phyloP scores from a whole-genome alignment of 2,888 invertebrate genomes.

The Hedya salicella region DNA sequence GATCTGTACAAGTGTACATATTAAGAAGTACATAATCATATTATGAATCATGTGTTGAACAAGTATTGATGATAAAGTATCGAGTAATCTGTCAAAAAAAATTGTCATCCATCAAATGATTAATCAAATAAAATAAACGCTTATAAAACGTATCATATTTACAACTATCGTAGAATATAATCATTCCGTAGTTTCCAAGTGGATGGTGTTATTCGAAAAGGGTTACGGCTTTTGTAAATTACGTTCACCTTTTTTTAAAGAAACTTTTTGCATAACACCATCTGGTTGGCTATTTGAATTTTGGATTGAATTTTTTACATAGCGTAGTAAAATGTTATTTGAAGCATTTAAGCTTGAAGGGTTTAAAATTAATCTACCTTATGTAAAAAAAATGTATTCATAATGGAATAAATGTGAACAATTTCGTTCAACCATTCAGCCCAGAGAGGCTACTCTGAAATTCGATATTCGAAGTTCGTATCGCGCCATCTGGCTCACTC shows the following conservation, averaged over 20 bases:
- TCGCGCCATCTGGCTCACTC: too few species aligned
- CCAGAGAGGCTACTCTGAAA: too few species aligned
- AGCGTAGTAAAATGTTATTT: slow-evolving; percentile 40
- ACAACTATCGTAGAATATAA: neutral
- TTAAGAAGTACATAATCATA: too few species aligned
- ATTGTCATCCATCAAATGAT: neutral
- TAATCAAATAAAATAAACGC: neutral
- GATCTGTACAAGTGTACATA: too few species aligned
- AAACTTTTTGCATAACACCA: neutral
- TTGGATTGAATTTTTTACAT: slow-evolving; percentile 2
- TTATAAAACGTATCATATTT: slow-evolving; percentile 23
- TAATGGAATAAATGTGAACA: too few species aligned
- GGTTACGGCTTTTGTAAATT: neutral
- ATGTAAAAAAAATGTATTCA: neutral
- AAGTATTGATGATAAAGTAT: neutral
- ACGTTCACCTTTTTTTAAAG: neutral
- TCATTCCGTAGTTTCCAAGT: neutral
- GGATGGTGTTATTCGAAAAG: neutral
- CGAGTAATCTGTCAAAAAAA: neutral
- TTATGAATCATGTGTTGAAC: too few species aligned
- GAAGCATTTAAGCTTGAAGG: neutral
- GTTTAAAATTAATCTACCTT: too few species aligned
- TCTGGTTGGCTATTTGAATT: neutral
- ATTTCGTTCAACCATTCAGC: too few species aligned
- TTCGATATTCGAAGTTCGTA: too few species aligned